phyloP scores from a whole-genome alignment of 1,140 invertebrate genomes.

The Hestina assimilis region DNA sequence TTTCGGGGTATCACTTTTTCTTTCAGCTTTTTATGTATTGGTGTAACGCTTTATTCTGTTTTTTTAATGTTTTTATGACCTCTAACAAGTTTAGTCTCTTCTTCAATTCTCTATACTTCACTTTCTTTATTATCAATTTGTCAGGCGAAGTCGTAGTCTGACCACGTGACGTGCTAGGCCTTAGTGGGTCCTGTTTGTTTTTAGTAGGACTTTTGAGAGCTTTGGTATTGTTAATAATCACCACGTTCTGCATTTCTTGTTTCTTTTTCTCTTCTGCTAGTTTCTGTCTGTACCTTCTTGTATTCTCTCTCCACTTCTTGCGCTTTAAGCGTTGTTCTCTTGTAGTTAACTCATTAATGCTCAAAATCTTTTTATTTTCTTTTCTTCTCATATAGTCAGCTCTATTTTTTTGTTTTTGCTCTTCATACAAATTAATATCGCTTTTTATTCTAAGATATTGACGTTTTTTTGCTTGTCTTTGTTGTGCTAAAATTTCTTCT shows the following conservation, averaged over 20 bases:
- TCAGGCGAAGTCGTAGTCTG: too few species aligned
- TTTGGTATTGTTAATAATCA: not conserved
- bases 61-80: too few species aligned
- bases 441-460: not conserved
- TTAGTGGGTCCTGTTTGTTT: not conserved
- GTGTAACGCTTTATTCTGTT: too few species aligned
- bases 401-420: constrained; percentile 10
- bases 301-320: constrained; percentile 31
- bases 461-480: not conserved
- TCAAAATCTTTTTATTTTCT: constrained; percentile 11
- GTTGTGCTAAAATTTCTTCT: not conserved
- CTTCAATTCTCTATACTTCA: too few species aligned
- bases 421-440: not conserved
- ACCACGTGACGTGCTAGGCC: too few species aligned
- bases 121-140: too few species aligned
- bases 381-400: constrained; percentile 1
- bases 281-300: constrained; percentile 22
- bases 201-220: not conserved
- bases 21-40: too few species aligned
- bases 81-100: too few species aligned
- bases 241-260: not conserved
- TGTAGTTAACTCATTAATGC: constrained; percentile 20
- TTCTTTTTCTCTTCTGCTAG: not conserved
- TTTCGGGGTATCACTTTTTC: too few species aligned
- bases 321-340: constrained; percentile 25